These are phyloP conservation scores for Ormyrus rosae DNA, from an alignment of 2,888 invertebrate genomes.

Conservation along the genomic window DNA sequence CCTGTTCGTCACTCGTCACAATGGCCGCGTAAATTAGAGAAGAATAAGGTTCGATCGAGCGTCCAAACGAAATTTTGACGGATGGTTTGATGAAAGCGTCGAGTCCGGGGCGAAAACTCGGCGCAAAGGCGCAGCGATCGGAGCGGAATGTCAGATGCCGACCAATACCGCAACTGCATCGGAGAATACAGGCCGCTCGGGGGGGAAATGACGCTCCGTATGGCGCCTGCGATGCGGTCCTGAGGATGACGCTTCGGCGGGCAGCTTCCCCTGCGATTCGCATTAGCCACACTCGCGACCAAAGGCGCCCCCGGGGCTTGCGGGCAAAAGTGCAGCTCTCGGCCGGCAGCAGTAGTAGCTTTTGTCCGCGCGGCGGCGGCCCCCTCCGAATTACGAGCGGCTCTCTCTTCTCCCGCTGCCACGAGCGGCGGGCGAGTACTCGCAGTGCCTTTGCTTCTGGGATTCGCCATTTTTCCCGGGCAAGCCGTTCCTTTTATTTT, in stretches of 20 bases:
- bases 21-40: too few species aligned
- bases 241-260: conserved; percentile 43
- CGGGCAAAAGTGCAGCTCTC: conserved; percentile 24
- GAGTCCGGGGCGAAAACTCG: too few species aligned
- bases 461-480: conserved; percentile 32
- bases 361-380: neutral
- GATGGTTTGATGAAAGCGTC: too few species aligned
- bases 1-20: too few species aligned
- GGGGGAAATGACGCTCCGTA: conserved; percentile 18
- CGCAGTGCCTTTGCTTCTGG: conserved; percentile 38
- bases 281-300: neutral
- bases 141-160: neutral
- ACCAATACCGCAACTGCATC: neutral
- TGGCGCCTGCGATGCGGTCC: conserved; percentile 29
- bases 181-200: neutral
- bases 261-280: neutral
- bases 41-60: too few species aligned
- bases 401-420: conserved; percentile 8
- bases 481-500: conserved; percentile 28
- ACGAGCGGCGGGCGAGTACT: neutral
- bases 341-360: neutral
- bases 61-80: too few species aligned
- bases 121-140: too few species aligned
- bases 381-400: conserved; percentile 16
- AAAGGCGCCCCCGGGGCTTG: conserved; percentile 11